These are phyloP conservation scores for Eupelmus urozonus DNA, from an alignment of 2,888 invertebrate species.

Conservation along the genomic window DNA sequence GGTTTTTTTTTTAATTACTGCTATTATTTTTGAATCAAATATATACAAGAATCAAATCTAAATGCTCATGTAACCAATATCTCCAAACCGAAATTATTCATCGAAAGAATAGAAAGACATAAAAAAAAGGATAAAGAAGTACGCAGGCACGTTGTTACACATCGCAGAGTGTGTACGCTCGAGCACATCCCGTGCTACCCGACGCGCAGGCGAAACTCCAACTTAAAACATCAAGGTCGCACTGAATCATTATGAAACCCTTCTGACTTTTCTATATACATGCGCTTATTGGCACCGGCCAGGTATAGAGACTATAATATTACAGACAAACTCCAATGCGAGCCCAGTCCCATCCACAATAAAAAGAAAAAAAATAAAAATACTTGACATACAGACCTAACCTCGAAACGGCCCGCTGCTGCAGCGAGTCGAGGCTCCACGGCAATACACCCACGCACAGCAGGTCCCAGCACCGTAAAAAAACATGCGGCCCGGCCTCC, in stretches of 20 bases:
- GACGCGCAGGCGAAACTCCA: conserved; percentile 2
- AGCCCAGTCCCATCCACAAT: neutral
- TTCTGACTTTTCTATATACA: neutral
- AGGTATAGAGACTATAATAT: neutral
- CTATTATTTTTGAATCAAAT: neutral
- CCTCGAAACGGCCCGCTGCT: conserved; percentile 17
- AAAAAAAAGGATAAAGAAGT: too few species aligned
- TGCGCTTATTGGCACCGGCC: neutral
- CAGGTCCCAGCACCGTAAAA: too few species aligned
- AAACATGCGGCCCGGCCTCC: too few species aligned
- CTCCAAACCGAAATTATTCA: too few species aligned
- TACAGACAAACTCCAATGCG: neutral
- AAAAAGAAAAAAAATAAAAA: conserved; percentile 37
- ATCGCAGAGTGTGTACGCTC: too few species aligned
- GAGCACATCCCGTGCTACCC: neutral
- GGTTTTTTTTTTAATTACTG: too few species aligned
- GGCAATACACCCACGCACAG: too few species aligned
- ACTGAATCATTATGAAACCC: conserved; percentile 46
- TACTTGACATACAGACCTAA: conserved; percentile 41
- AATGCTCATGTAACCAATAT: too few species aligned
- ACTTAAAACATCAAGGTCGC: conserved; percentile 31
- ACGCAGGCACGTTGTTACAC: too few species aligned
- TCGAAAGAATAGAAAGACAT: too few species aligned
- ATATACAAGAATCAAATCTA: neutral
- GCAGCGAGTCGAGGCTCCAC: too few species aligned